phyloP scores from a whole-genome alignment of 2,797 vertebrate genomes.

The Fringilla coelebs region DNA sequence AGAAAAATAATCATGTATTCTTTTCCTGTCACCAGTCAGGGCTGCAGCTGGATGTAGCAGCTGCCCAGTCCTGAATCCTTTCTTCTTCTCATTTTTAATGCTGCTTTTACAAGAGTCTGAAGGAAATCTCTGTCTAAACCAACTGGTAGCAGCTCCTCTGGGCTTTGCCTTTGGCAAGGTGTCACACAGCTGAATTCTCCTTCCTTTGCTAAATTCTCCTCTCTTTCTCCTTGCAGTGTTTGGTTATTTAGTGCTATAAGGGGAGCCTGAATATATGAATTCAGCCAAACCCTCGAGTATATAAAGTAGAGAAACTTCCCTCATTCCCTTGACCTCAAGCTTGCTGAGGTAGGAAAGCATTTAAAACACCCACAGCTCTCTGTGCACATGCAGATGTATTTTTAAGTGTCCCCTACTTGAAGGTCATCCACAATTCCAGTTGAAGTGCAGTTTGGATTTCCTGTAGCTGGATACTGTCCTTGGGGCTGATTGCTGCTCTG shows the following conservation, averaged over 20 bases:
- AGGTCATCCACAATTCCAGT: background rate
- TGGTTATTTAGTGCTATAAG: background rate
- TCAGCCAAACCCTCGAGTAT: background rate
- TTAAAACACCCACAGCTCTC: background rate
- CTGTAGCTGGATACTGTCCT: background rate
- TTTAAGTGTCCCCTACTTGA: background rate
- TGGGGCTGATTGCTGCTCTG: background rate
- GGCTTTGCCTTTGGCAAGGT: background rate
- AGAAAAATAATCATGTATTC: background rate
- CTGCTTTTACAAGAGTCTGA: constrained; percentile 2
- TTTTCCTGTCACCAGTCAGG: background rate
- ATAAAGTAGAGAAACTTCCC: background rate
- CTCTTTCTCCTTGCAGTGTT: background rate
- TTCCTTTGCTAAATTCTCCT: background rate
- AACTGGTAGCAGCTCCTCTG: background rate
- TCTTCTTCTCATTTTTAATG: background rate
- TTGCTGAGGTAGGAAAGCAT: background rate
- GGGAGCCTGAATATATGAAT: background rate
- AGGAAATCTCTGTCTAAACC: background rate
- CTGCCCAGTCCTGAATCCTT: constrained; percentile 1
- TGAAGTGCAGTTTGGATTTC: background rate
- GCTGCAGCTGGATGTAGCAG: constrained; percentile 16
- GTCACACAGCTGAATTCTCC: background rate
- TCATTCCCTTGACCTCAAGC: background rate
- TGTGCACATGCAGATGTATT: background rate